A percentile compares a stretch with the other conserved stretches of the same genome.
phyloP scores from a whole-genome alignment of 2,888 invertebrate species.

The Ichneumoninae sp. region DNA sequence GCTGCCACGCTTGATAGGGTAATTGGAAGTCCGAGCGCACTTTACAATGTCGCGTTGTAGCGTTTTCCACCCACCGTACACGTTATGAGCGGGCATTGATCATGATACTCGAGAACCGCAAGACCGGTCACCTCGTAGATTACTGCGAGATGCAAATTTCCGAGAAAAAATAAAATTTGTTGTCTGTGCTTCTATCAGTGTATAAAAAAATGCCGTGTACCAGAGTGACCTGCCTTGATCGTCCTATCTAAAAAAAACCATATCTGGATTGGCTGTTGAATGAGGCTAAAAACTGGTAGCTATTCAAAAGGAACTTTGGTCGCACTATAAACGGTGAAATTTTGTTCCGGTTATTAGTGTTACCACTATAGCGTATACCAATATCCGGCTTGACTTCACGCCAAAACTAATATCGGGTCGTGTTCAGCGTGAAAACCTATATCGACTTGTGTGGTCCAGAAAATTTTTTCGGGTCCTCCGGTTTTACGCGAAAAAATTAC shows the following conservation, averaged over 20 bases:
- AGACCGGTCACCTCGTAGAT: neutral
- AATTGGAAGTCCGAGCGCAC: slow-evolving; percentile 29
- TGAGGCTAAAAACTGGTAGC: too few relatives aligned
- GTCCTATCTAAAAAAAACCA: neutral
- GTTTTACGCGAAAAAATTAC: too few relatives aligned
- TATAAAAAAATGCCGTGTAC: neutral
- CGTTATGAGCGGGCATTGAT: slow-evolving; percentile 7
- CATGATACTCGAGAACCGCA: slow-evolving; percentile 9
- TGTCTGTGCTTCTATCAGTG: neutral
- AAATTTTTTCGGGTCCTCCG: too few relatives aligned
- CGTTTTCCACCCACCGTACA: slow-evolving; percentile 3
- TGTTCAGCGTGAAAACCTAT: too few relatives aligned
- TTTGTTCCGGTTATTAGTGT: too few relatives aligned
- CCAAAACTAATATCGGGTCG: too few relatives aligned
- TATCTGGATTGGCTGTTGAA: too few relatives aligned
- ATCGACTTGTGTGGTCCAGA: too few relatives aligned
- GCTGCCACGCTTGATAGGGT: slow-evolving; percentile 14
- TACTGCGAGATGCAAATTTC: neutral
- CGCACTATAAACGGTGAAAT: too few relatives aligned
- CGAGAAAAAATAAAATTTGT: neutral
- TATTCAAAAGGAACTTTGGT: too few relatives aligned
- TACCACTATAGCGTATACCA: too few relatives aligned
- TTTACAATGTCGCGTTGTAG: slow-evolving; percentile 23
- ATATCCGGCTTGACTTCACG: too few relatives aligned
- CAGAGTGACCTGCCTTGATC: neutral